Conservation (phyloP, 2,888 invertebrate species). For the Lordiphosa fenestrarum region DNA sequence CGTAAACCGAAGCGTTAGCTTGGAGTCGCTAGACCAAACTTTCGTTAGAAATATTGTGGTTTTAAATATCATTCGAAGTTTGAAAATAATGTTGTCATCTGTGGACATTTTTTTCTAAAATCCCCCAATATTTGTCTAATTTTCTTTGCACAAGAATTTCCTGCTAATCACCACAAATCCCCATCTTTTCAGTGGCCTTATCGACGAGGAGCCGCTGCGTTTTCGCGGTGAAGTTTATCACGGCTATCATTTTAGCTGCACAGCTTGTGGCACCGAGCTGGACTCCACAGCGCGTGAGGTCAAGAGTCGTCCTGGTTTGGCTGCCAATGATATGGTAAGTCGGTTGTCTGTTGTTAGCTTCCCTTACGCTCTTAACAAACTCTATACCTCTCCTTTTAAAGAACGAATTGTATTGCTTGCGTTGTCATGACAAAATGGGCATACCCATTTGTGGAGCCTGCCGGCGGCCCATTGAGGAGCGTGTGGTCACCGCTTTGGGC, state of each 20-base stretch:
- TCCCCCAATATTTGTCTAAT: too few species aligned
- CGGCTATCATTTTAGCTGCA: constrained; percentile 99
- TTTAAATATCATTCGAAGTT: too few species aligned
- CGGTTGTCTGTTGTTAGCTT: neutral
- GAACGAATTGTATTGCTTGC: constrained; percentile 97
- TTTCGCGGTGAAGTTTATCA: constrained; percentile 99
- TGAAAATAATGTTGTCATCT: too few species aligned
- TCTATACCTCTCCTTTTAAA: constrained; percentile 73
- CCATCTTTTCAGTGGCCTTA: constrained; percentile 85
- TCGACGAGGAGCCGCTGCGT: constrained; percentile 93
- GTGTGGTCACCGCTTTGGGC: constrained; percentile 98
- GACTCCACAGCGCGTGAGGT: constrained; percentile 98
- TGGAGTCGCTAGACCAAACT: too few species aligned
- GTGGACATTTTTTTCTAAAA: too few species aligned
- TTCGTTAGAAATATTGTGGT: too few species aligned
- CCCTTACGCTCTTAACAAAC: neutral
- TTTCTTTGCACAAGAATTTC: too few species aligned
- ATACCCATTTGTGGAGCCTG: constrained; percentile 99
- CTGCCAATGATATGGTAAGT: constrained; percentile 91
- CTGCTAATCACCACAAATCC: too few species aligned
- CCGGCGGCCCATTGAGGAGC: constrained; percentile 98
- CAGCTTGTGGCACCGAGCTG: constrained; percentile 93
- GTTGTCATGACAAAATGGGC: constrained; percentile 99
- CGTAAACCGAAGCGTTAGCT: too few species aligned
- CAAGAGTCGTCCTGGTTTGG: constrained; percentile 92